Conservation (phyloP, 2,113 vertebrate species). For the Nibea coibor region DNA sequence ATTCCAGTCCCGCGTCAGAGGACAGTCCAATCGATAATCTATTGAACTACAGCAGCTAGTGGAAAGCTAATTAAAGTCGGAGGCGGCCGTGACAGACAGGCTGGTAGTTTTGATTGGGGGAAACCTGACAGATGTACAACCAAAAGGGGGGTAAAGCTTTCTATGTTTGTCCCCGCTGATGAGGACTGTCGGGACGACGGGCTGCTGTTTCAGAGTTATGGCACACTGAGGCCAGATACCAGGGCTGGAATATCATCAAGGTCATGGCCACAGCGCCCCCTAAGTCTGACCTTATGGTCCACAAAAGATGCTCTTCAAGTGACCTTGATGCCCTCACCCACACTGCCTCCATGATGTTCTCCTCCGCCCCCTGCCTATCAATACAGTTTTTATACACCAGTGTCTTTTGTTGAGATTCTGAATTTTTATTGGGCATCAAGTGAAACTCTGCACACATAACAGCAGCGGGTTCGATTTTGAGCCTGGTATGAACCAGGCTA, state of each 20-base stretch:
- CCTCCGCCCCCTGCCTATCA: no score
- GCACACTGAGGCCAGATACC: background rate
- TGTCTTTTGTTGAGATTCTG: no score
- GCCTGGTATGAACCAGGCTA: no score
- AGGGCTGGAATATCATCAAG: background rate
- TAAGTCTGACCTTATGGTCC: no score
- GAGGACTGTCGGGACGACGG: background rate
- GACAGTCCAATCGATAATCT: constrained; percentile 63
- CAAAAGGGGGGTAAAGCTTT: background rate
- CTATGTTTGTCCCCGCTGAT: background rate
- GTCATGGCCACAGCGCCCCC: no score
- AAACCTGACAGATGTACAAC: background rate
- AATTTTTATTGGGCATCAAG: no score
- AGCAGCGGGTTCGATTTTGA: no score
- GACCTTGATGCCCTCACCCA: no score
- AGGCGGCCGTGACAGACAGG: constrained; percentile 22
- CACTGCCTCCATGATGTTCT: no score
- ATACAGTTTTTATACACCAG: no score
- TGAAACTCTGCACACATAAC: no score
- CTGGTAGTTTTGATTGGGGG: background rate
- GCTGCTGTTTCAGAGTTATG: background rate
- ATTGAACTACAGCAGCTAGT: constrained; percentile 65
- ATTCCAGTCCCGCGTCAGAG: constrained; percentile 15
- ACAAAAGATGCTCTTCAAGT: no score
- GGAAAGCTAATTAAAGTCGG: constrained; percentile 75